Evolutionary conservation across 2,888 invertebrate species (phyloP).

Genomic region (Hanleya hanleyi): DNA sequence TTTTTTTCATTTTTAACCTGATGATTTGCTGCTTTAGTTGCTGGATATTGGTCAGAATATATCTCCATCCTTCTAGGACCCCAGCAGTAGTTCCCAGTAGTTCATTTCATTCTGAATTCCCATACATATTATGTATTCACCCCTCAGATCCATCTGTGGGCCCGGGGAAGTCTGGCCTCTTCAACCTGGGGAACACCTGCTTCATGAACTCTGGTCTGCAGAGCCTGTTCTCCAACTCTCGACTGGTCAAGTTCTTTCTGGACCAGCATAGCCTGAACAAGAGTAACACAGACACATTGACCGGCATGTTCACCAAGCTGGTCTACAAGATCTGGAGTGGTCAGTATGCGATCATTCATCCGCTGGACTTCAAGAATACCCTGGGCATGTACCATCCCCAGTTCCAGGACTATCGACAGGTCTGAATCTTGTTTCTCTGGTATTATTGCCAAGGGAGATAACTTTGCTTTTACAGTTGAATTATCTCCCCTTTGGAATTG

Average conservation of each 20-base stretch:
- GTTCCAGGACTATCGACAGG: conserved; percentile 80
- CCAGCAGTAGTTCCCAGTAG: too few relatives aligned
- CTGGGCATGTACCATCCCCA: conserved; percentile 78
- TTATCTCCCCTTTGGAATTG: too few relatives aligned
- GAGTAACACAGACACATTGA: conserved; percentile 68
- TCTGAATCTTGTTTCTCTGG: too few relatives aligned
- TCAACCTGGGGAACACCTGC: conserved; percentile 90
- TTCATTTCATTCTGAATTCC: too few relatives aligned
- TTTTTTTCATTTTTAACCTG: too few relatives aligned
- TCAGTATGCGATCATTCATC: conserved; percentile 76
- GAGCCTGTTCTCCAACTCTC: conserved; percentile 83
- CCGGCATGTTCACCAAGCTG: conserved; percentile 76
- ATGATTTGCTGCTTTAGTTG: too few relatives aligned
- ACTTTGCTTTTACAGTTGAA: too few relatives aligned
- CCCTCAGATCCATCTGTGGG: conserved; percentile 53
- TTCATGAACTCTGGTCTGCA: conserved; percentile 93
- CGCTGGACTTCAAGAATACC: conserved; percentile 78
- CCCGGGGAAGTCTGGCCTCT: conserved; percentile 80
- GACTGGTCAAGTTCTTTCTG: conserved; percentile 77
- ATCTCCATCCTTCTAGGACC: too few relatives aligned
- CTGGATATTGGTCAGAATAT: too few relatives aligned
- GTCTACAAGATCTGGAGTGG: conserved; percentile 79
- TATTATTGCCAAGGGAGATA: too few relatives aligned
- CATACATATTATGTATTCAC: too few relatives aligned
- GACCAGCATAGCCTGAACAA: conserved; percentile 49